These are phyloP conservation scores for Hydrotaea cyrtoneurina DNA, from an alignment of 2,888 invertebrate species.

Conservation along the genomic window DNA sequence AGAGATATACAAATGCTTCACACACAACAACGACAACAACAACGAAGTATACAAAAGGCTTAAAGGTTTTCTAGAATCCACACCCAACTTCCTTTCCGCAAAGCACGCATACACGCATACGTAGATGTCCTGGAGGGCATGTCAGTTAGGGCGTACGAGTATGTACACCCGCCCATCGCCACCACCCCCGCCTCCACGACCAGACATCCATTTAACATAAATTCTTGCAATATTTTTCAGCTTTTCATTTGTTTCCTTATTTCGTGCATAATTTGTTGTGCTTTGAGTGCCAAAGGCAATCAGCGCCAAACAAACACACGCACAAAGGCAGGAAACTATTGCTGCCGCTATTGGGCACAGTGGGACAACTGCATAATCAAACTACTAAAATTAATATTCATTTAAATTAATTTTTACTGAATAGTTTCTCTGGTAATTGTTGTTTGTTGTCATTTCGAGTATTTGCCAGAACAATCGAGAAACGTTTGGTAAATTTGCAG, in stretches of 20 bases:
- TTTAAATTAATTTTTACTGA: no score
- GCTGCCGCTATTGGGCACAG: neutral
- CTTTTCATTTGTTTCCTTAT: constrained; percentile 18
- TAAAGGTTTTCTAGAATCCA: neutral
- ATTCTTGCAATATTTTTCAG: constrained; percentile 27
- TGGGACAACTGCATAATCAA: neutral
- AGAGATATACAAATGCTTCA: neutral
- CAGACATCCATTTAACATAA: constrained; percentile 7
- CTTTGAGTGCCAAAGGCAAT: constrained; percentile 24
- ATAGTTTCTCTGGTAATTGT: no score
- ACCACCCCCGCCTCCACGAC: no score
- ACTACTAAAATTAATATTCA: no score
- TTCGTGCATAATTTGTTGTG: constrained; percentile 47
- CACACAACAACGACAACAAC: no score
- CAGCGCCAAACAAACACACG: neutral
- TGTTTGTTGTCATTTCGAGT: no score
- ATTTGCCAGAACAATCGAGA: no score
- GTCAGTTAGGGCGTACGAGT: neutral
- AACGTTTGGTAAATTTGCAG: no score
- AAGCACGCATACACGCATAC: constrained; percentile 14
- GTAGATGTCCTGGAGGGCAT: neutral
- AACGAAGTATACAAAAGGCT: neutral
- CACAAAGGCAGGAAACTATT: neutral
- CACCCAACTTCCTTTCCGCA: constrained; percentile 3
- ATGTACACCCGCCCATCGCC: no score